These are phyloP conservation scores for Drosophila peninsularis DNA, from an alignment of 2,888 invertebrate genomes.

Conservation along the genomic window DNA sequence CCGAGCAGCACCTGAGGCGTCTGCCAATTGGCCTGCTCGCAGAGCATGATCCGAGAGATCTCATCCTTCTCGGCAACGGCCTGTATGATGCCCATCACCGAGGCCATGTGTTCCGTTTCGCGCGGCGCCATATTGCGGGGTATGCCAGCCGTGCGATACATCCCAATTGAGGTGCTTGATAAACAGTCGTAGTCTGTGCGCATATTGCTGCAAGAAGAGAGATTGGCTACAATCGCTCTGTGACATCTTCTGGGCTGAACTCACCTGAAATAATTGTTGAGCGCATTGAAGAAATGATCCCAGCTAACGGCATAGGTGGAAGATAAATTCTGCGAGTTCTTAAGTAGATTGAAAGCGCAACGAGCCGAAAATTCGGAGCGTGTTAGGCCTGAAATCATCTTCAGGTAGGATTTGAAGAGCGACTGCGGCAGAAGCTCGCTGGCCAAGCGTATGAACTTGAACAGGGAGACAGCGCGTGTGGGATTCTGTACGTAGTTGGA, in stretches of 20 bases:
- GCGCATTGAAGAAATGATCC: slow-evolving; percentile 94
- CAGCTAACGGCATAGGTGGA: slow-evolving; percentile 88
- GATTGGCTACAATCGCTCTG: not conserved
- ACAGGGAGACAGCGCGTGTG: slow-evolving; percentile 91
- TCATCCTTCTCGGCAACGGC: slow-evolving; percentile 92
- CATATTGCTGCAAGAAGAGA: slow-evolving; percentile 86
- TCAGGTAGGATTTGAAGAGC: slow-evolving; percentile 93
- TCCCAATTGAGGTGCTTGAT: slow-evolving; percentile 86
- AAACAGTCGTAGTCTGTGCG: slow-evolving; percentile 86
- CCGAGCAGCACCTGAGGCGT: slow-evolving; percentile 88
- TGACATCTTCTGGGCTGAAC: slow-evolving; percentile 33
- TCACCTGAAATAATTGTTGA: slow-evolving; percentile 89
- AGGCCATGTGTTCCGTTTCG: slow-evolving; percentile 93
- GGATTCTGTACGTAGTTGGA: slow-evolving; percentile 77
- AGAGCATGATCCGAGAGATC: slow-evolving; percentile 91
- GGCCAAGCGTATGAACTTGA: slow-evolving; percentile 95
- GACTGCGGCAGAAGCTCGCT: slow-evolving; percentile 94
- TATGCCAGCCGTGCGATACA: slow-evolving; percentile 87
- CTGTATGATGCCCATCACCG: slow-evolving; percentile 91
- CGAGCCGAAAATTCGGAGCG: slow-evolving; percentile 91
- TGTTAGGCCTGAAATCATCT: slow-evolving; percentile 93
- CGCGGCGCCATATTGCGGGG: slow-evolving; percentile 90
- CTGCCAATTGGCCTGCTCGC: slow-evolving; percentile 95
- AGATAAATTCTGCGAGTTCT: slow-evolving; percentile 87
- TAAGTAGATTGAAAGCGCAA: slow-evolving; percentile 91